Percentiles rank a stretch among this genome's conserved stretches.
These are phyloP conservation scores for Xiphophorus birchmanni DNA, from an alignment of 2,797 vertebrate species.

Conservation along the genomic window DNA sequence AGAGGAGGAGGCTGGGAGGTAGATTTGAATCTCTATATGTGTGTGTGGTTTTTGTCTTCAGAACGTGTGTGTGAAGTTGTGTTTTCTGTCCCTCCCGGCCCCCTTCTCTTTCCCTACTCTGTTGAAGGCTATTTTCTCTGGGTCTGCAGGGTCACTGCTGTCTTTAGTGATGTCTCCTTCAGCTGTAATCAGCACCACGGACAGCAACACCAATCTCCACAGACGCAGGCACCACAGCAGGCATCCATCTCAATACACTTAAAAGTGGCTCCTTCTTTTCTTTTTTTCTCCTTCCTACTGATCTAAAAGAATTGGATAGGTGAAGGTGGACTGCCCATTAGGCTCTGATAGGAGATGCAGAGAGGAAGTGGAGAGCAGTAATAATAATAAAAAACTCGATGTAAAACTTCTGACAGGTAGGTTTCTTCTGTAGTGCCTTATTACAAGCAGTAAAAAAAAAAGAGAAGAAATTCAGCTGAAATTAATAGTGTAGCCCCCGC, in stretches of 20 bases:
- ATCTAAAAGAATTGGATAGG: slow-evolving; percentile 67
- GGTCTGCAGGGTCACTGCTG: slow-evolving; percentile 70
- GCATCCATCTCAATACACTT: slow-evolving; percentile 71
- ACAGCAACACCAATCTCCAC: slow-evolving; percentile 72
- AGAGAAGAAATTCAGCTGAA: slow-evolving; percentile 28
- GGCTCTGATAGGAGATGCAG: slow-evolving; percentile 34
- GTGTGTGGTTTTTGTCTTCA: slow-evolving; percentile 43
- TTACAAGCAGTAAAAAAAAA: slow-evolving; percentile 34
- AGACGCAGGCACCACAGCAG: slow-evolving; percentile 58
- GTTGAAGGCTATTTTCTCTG: slow-evolving; percentile 66
- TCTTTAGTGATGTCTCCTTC: slow-evolving; percentile 76
- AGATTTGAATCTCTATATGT: slow-evolving; percentile 67
- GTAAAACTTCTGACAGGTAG: slow-evolving; percentile 30
- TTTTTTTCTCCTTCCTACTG: slow-evolving; percentile 52
- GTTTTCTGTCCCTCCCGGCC: slow-evolving; percentile 13
- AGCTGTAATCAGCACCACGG: slow-evolving; percentile 80
- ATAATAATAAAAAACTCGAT: slow-evolving; percentile 40
- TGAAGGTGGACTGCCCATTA: slow-evolving; percentile 58
- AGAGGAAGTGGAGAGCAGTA: slow-evolving; percentile 32
- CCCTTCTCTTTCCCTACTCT: slow-evolving; percentile 23
- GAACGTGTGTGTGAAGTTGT: slow-evolving; percentile 15
- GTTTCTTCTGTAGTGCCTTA: slow-evolving; percentile 31
- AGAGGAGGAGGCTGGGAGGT: slow-evolving; percentile 70
- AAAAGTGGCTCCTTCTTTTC: slow-evolving; percentile 45
- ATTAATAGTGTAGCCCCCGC: slow-evolving; percentile 28